Conservation (phyloP, 2,113 vertebrate genomes). For the Heterochromis multidens region DNA sequence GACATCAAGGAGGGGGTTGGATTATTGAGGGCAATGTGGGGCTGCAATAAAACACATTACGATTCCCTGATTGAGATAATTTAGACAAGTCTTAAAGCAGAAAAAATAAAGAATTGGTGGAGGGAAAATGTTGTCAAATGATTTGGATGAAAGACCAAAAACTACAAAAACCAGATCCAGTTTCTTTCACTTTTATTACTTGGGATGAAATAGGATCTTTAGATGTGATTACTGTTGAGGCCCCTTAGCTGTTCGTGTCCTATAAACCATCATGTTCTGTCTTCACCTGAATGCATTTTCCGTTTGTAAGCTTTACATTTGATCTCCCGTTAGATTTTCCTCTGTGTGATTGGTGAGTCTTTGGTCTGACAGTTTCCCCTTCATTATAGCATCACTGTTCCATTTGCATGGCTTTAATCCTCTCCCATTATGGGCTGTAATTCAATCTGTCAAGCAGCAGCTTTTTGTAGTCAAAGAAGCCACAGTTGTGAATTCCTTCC, state of each 20-base stretch:
- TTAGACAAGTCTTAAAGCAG: background rate
- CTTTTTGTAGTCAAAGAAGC: conserved; percentile 14
- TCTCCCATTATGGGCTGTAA: conserved; percentile 8
- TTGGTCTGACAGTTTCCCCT: conserved; percentile 10
- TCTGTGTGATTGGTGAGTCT: background rate
- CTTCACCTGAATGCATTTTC: background rate
- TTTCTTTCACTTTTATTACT: background rate
- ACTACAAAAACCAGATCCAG: background rate
- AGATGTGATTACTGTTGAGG: background rate
- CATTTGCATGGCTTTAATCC: conserved; percentile 38
- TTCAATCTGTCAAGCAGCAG: conserved; percentile 31
- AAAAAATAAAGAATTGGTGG: background rate
- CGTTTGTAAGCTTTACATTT: background rate
- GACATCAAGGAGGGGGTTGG: background rate
- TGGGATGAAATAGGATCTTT: fast-evolving
- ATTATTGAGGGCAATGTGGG: background rate
- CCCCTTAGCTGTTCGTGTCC: background rate
- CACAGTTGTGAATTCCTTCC: background rate
- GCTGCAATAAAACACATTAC: background rate
- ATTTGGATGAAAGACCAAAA: background rate
- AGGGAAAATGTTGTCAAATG: background rate
- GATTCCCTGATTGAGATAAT: background rate
- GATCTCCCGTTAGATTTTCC: background rate
- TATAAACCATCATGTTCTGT: background rate
- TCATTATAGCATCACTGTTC: background rate